phyloP scores from a whole-genome alignment of 2,113 vertebrate species.

The Triplophysa siluroides region DNA sequence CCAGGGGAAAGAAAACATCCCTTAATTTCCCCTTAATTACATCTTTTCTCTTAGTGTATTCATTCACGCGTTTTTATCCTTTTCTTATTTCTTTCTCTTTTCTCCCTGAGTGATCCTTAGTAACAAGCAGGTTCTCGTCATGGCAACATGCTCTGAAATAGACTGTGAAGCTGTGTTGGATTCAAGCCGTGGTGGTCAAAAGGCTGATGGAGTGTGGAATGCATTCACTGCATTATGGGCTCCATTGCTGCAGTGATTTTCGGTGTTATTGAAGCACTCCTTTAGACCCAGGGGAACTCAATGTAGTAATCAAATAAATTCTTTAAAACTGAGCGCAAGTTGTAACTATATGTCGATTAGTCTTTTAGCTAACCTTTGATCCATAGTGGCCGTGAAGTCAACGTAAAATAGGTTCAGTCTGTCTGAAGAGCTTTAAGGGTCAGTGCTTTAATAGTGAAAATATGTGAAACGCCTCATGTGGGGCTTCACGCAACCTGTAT shows the following conservation, averaged over 20 bases:
- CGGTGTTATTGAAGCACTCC: constrained; percentile 10
- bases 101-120: constrained; percentile 26
- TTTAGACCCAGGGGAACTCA: not conserved
- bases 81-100: constrained; percentile 9
- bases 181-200: constrained; percentile 32
- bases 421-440: not conserved
- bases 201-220: constrained; percentile 43
- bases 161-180: constrained; percentile 29
- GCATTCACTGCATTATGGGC: constrained; percentile 27
- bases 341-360: not conserved
- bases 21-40: constrained; percentile 8
- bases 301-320: constrained; percentile 15
- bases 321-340: constrained; percentile 18
- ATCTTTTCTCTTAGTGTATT: constrained; percentile 5
- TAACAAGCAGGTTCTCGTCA: constrained; percentile 44
- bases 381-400: not conserved
- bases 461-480: not conserved
- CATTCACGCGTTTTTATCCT: not conserved
- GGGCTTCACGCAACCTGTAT: not conserved
- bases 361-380: constrained; percentile 34
- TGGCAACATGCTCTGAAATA: constrained; percentile 48
- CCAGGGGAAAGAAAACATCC: not conserved
- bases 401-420: constrained; percentile 9
- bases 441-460: constrained; percentile 15
- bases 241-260: constrained; percentile 22